A percentile compares a stretch with the other conserved stretches of the same genome.
These are phyloP conservation scores for Aurelia coerulea DNA, from an alignment of 30 jellyfish, hydroid and myxozoan genomes.

Conservation along the genomic window DNA sequence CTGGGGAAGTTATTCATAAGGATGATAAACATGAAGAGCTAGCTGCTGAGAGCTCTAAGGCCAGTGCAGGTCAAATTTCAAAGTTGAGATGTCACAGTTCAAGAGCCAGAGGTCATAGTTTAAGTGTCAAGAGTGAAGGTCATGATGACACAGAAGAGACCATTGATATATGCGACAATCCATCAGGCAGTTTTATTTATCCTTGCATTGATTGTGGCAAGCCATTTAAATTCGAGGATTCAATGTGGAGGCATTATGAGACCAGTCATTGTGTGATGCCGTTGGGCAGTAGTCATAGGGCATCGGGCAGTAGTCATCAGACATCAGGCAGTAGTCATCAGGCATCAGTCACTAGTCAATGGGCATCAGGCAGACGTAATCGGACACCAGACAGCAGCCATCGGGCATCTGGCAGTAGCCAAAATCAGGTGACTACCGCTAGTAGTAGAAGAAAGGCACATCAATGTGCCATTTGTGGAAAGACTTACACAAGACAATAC, in stretches of 20 bases:
- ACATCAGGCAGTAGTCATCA: neutral
- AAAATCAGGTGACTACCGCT: neutral
- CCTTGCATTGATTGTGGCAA: conserved; percentile 44
- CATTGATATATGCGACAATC: neutral
- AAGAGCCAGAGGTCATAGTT: neutral
- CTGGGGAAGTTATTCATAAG: neutral
- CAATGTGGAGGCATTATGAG: conserved; percentile 49
- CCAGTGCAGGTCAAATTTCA: neutral
- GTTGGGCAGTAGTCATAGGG: neutral
- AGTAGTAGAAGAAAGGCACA: neutral
- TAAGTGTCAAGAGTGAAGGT: neutral
- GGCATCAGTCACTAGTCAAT: neutral
- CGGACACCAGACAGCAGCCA: neutral
- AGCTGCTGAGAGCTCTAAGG: neutral
- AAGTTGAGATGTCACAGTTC: neutral
- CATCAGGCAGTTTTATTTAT: conserved; percentile 12
- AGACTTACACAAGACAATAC: neutral
- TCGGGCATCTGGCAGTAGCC: neutral
- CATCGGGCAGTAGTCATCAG: neutral
- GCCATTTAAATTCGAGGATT: conserved; percentile 34
- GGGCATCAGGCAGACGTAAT: neutral
- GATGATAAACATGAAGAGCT: neutral
- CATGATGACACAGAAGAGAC: neutral
- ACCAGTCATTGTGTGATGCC: conserved; percentile 19
- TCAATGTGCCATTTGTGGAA: conserved; percentile 1